Conservation (phyloP, 92 coral and sea anemone species). For the Parazoanthus swiftii region DNA sequence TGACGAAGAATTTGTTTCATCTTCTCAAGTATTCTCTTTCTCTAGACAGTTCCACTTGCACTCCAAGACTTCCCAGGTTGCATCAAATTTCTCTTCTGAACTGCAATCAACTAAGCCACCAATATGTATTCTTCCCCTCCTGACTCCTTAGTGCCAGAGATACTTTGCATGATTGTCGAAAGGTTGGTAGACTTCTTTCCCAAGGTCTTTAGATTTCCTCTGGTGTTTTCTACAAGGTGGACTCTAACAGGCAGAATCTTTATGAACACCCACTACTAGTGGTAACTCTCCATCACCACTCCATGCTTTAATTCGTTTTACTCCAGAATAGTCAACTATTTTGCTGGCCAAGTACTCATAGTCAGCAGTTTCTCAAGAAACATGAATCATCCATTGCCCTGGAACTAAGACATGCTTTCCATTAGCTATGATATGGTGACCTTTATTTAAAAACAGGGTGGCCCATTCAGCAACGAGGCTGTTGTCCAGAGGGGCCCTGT, state of each 20-base stretch:
- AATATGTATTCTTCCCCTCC: conserved; percentile 34
- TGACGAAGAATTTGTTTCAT: neutral
- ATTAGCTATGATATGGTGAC: neutral
- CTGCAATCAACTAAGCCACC: conserved; percentile 32
- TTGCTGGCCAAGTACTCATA: conserved; percentile 35
- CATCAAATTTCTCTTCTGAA: conserved; percentile 38
- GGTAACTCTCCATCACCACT: conserved; percentile 38
- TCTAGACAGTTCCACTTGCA: conserved; percentile 19
- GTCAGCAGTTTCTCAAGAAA: conserved; percentile 30
- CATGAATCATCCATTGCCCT: conserved; percentile 33
- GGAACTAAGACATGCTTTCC: conserved; percentile 33
- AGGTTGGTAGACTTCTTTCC: conserved; percentile 22
- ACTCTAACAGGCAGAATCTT: conserved; percentile 27
- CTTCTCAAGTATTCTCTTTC: conserved; percentile 39
- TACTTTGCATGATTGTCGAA: conserved; percentile 28
- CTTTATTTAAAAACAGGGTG: no score
- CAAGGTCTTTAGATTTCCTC: conserved; percentile 26
- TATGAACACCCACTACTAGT: conserved; percentile 24
- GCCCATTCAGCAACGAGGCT: no score
- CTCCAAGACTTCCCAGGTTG: conserved; percentile 32
- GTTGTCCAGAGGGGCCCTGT: no score
- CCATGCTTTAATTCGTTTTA: conserved; percentile 36
- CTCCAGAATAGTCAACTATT: conserved; percentile 32
- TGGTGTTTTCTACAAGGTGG: conserved; percentile 35
- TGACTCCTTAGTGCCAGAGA: conserved; percentile 31